Evolutionary conservation across 2,797 vertebrate genomes (phyloP), one percentile per base, ranked within the genome.

Genomic region (Passerculus sandwichensis): DNA sequence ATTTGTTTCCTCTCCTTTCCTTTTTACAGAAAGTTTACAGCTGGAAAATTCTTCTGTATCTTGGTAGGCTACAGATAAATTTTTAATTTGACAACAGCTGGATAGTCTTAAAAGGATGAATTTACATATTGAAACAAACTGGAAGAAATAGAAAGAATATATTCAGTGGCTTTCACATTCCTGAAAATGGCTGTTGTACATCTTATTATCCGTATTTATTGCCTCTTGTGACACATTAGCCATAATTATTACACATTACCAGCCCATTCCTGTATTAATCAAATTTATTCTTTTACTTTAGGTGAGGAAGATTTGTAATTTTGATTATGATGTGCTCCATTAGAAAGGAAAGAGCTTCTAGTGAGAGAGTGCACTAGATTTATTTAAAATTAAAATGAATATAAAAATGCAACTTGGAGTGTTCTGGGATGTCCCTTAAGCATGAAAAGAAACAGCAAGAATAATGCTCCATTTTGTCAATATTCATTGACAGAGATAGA

Each of bases 71-170:
- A 65, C 40, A 91, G 79, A 95, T 90, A 93, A 83, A 92, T 95
- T 91, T 94, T 96, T 94, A 89, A 94, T 95, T 73, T 85, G 74
- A 83, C 54, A 93, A 88, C 69, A 88, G 74, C 66, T 84, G 90
- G 73, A 78, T 62, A 83, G 38, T 40, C 60, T 91, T 93, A 93
- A 95, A 96, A 90, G 53, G 72, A 83, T 53, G 88, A 88, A 94
- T 93, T 95, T 91, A 72, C 76, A 93, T 88, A 83, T 21, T 51
- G 75, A 89, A 93, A 57, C 11, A 88, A 92, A 91, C 47, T 78
- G 60, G 70, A 74, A 79, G 26, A 74, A 51, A 93, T 17, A 64
- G 34, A 71, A 57, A 25, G 19, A 93, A 89, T 89, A 82, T 61
- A 92, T 92, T 89, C 45, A 51, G 53, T 44, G 70, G 45, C 9